Conservation (phyloP, 2,113 vertebrate genomes). For the Apodemus sylvaticus region DNA sequence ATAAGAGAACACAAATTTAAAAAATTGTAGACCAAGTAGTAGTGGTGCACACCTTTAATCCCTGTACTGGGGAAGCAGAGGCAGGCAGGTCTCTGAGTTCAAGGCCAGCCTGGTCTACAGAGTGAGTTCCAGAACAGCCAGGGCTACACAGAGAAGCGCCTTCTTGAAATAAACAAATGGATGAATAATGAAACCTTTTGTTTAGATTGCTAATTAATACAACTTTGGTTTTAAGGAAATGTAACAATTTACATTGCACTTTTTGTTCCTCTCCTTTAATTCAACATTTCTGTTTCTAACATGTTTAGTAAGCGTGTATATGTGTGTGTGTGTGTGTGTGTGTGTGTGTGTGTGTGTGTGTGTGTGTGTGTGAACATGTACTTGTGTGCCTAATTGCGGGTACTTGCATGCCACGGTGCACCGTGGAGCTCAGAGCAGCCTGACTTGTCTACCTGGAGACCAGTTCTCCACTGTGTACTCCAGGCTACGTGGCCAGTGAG, state of each 20-base stretch:
- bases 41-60: background rate
- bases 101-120: background rate
- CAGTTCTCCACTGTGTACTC: background rate
- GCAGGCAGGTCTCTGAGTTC: background rate
- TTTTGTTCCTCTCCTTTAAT: background rate
- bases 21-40: background rate
- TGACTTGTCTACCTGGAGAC: background rate
- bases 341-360: too few species aligned
- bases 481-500: background rate
- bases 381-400: background rate
- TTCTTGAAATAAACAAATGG: background rate
- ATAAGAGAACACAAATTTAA: background rate
- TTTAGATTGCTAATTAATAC: slow-evolving; percentile 2
- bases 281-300: background rate
- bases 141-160: background rate
- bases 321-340: background rate
- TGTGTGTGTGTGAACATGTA: background rate
- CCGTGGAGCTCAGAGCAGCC: background rate
- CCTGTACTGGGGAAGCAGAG: background rate
- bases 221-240: background rate
- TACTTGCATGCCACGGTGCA: background rate
- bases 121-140: background rate
- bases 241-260: background rate
- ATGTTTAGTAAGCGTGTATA: background rate
- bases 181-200: background rate